A percentile compares a stretch with the other conserved stretches of the same genome.
These are phyloP conservation scores for Zaprionus tsacasi DNA, from an alignment of 1,140 invertebrate genomes.

Conservation along the genomic window DNA sequence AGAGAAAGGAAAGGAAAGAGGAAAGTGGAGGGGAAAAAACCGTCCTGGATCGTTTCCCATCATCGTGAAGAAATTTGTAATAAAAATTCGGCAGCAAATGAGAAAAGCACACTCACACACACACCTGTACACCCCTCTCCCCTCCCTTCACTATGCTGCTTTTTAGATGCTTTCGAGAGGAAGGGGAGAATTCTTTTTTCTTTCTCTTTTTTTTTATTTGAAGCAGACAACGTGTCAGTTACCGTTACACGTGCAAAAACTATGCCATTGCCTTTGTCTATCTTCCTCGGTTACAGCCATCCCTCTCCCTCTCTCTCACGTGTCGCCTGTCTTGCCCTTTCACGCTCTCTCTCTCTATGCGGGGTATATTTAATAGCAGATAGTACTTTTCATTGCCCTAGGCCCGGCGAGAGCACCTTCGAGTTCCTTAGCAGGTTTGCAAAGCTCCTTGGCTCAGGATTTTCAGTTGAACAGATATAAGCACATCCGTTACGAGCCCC, in stretches of 20 bases:
- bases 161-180: not conserved
- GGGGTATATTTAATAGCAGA: conserved; percentile 47
- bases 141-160: not conserved
- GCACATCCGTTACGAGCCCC: conserved; percentile 29
- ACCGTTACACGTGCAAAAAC: conserved; percentile 72
- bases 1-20: conserved; percentile 4
- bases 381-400: conserved; percentile 44
- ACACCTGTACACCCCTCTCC: not conserved
- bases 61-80: conserved; percentile 81
- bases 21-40: conserved; percentile 8
- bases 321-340: not conserved
- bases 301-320: conserved; percentile 2
- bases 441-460: conserved; percentile 13
- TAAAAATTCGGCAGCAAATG: conserved; percentile 82
- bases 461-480: conserved; percentile 30
- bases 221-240: conserved; percentile 50
- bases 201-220: conserved; percentile 4
- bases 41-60: conserved; percentile 44
- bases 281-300: conserved; percentile 15
- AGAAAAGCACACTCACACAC: conserved; percentile 65
- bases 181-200: too few species aligned
- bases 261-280: conserved; percentile 64
- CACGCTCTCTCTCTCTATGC: conserved; percentile 2
- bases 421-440: conserved; percentile 17
- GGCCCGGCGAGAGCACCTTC: conserved; percentile 16